Percentiles rank a stretch among this genome's conserved stretches.
phyloP scores from a whole-genome alignment of 2,888 invertebrate species.

The Pyrocoelia pectoralis region DNA sequence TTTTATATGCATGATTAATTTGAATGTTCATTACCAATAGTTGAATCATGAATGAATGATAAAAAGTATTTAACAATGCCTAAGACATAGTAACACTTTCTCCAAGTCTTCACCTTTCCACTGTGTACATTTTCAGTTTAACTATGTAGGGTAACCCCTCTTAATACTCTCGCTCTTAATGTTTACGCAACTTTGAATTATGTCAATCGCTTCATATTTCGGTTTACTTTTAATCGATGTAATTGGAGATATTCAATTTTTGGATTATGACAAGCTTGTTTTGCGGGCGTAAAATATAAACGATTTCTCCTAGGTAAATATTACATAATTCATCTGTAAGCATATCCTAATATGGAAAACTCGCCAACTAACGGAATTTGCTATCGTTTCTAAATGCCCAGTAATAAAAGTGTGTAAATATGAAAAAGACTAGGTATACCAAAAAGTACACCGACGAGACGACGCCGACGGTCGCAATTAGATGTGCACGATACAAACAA shows the following conservation, averaged over 20 bases:
- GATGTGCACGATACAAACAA: too few relatives aligned
- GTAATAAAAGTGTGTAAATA: too few relatives aligned
- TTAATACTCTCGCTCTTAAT: constrained; percentile 27
- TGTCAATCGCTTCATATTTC: neutral
- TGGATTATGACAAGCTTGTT: neutral
- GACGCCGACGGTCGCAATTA: too few relatives aligned
- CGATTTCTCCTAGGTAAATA: neutral
- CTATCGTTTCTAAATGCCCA: too few relatives aligned
- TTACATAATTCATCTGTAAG: neutral
- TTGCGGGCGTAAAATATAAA: neutral
- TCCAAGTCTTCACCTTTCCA: constrained; percentile 36
- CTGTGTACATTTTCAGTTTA: constrained; percentile 20
- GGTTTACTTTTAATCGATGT: neutral
- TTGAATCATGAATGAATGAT: constrained; percentile 17
- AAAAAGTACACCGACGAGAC: too few relatives aligned
- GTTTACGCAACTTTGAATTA: constrained; percentile 1
- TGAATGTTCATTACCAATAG: constrained; percentile 27
- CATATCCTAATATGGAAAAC: too few relatives aligned
- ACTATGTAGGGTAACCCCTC: constrained; percentile 16
- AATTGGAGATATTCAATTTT: neutral
- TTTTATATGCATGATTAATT: constrained; percentile 13
- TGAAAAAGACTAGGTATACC: too few relatives aligned
- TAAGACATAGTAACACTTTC: constrained; percentile 35
- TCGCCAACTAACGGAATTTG: too few relatives aligned
- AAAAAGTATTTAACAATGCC: constrained; percentile 12